Evolutionary conservation across 1,140 invertebrate genomes (phyloP).

Genomic region (Drosophila bipectinata): DNA sequence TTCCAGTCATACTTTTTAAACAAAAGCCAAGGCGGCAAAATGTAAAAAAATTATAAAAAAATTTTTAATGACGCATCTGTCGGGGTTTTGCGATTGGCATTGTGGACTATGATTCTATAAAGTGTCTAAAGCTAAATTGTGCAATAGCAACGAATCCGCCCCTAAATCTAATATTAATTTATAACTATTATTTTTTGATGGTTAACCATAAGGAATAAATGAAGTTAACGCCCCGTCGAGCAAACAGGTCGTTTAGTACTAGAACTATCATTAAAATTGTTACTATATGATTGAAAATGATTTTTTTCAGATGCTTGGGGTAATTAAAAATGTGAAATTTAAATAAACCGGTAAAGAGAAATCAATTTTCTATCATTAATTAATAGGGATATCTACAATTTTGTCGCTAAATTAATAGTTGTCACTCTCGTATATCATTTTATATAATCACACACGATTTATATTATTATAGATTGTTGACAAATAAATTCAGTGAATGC

Average conservation of each 20-base stretch:
- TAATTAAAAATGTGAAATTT: slow-evolving; percentile 18
- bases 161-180: slow-evolving; percentile 12
- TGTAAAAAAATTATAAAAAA: slow-evolving; percentile 15
- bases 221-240: slow-evolving; percentile 33
- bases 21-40: not conserved
- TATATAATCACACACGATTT: not conserved
- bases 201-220: slow-evolving; percentile 23
- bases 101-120: slow-evolving; percentile 11
- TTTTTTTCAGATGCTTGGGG: slow-evolving; percentile 2
- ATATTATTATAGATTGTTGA: not conserved
- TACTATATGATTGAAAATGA: slow-evolving; percentile 8
- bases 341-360: not conserved
- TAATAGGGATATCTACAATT: slow-evolving; percentile 2
- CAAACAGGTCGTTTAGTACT: slow-evolving; percentile 41
- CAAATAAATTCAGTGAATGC: not conserved
- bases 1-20: slow-evolving; percentile 2
- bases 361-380: slow-evolving; percentile 1
- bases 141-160: slow-evolving; percentile 15
- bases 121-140: slow-evolving; percentile 19
- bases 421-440: not conserved
- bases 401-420: not conserved
- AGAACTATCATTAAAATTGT: slow-evolving; percentile 18
- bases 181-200: slow-evolving; percentile 24
- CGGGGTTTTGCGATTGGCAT: slow-evolving; percentile 4
- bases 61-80: slow-evolving; percentile 27